phyloP scores from a whole-genome alignment of 2,797 vertebrate species.

The Aplochiton taeniatus region DNA sequence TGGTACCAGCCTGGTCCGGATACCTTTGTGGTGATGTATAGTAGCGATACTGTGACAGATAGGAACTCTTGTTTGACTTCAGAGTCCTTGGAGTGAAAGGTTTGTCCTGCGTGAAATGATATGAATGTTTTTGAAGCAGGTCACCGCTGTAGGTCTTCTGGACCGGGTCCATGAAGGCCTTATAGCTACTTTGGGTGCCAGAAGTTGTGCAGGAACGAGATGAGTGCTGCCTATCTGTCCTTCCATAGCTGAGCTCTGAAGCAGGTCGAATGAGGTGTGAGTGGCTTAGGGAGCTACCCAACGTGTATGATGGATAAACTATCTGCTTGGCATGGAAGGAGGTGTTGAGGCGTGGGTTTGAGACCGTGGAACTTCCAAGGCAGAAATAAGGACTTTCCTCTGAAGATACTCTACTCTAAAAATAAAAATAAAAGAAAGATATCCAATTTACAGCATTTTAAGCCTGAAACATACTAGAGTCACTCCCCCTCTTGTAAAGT shows the following conservation, averaged over 20 bases:
- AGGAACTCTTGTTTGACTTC: constrained; percentile 84
- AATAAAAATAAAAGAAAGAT: constrained; percentile 20
- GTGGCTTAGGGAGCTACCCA: constrained; percentile 13
- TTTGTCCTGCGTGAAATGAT: constrained; percentile 81
- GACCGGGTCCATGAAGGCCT: constrained; percentile 70
- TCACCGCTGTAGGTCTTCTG: constrained; percentile 76
- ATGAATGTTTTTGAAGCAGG: constrained; percentile 85
- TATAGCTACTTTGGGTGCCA: constrained; percentile 53
- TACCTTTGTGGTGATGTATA: constrained; percentile 83
- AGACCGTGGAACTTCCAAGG: constrained; percentile 58
- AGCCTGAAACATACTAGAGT: too few species aligned
- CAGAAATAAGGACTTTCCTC: constrained; percentile 56
- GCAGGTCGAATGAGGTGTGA: constrained; percentile 27
- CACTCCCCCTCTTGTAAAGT: too few species aligned
- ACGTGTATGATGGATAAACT: constrained; percentile 61
- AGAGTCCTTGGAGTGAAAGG: constrained; percentile 91
- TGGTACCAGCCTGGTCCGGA: constrained; percentile 42
- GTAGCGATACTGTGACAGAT: constrained; percentile 85
- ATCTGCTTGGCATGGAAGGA: constrained; percentile 71
- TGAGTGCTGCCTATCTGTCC: constrained; percentile 43
- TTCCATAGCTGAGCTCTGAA: constrained; percentile 51
- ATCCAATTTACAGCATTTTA: background rate
- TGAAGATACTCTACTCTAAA: constrained; percentile 64
- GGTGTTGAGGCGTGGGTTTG: constrained; percentile 65
- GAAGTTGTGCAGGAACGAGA: constrained; percentile 36